Evolutionary conservation across 2,797 vertebrate species (phyloP).

Genomic region (Acipenser ruthenus): DNA sequence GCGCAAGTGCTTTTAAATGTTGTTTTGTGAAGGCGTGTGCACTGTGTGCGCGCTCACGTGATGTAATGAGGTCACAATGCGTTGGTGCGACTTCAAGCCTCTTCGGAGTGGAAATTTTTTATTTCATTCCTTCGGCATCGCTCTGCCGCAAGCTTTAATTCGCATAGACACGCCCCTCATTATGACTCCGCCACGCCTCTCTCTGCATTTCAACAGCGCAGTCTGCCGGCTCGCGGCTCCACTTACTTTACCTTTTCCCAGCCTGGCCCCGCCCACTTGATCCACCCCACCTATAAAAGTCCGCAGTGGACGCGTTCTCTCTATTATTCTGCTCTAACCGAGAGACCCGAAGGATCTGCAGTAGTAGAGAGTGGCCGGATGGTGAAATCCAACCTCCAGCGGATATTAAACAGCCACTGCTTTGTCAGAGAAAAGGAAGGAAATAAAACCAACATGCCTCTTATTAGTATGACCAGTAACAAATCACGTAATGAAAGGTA

Average conservation of each 20-base stretch:
- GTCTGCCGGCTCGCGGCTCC: too few relatives aligned
- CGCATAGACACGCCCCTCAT: not conserved
- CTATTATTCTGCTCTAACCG: constrained; percentile 31
- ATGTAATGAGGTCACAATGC: not conserved
- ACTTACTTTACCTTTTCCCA: constrained; percentile 14
- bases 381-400: constrained; percentile 99
- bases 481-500: constrained; percentile 68
- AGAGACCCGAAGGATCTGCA: constrained; percentile 36
- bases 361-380: constrained; percentile 82
- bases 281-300: constrained; percentile 20
- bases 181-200: not conserved
- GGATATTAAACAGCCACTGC: constrained; percentile 99
- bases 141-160: not conserved
- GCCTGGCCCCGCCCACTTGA: constrained; percentile 14
- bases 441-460: constrained; percentile 84
- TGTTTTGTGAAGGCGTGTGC: too few relatives aligned
- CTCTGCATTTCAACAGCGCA: rapidly evolving
- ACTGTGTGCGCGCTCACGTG: constrained; percentile 2
- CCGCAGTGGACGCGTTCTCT: not conserved
- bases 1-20: too few relatives aligned
- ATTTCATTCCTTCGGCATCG: not conserved
- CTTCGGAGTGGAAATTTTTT: not conserved
- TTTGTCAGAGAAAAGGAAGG: constrained; percentile 98
- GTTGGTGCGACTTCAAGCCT: not conserved
- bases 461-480: constrained; percentile 69